Base-by-base conservation (phyloP, 2,797 vertebrate genomes). In the Hyperoplus immaculatus region DNA sequence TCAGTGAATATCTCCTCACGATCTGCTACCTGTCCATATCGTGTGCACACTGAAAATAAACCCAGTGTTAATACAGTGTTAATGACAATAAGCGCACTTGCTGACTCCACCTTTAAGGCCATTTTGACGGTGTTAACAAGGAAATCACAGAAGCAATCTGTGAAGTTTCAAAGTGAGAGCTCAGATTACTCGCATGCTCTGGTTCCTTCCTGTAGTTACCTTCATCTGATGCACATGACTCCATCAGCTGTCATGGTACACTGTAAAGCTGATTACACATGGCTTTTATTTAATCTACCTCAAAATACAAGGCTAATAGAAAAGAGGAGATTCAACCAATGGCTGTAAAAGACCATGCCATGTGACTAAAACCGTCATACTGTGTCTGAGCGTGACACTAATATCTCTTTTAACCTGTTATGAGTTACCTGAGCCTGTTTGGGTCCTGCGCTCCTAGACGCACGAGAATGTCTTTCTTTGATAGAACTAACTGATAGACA, bases 401-500 rank as follows among this genome's bases (percentile, higher is more conserved):
- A 29, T 29, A 29, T 29, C 29, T 29, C 10, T 45, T 45, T 45
- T 45, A 45, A 45, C 43, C 6, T 7, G 43, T 7, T 11, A 45
- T 45, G 69, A 46, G 46, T 81, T 55, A 4, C 36, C 8, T 49
- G 29, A 29, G 29, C 29, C 2, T 21, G 49, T 49, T 73, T 47
- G 2, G 8, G 9, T 6, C 50, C 8, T 18, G 15, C 5, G 0
- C 57, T 53, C 50, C 16, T 0, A 2, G 8, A 78, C 56, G 38
- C 56, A 3, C 4, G 12, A 69, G 49, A 38, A 39, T 15, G 4
- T 56, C 45, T 3, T 1, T 39, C 47, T 60, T 62, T 42, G 39
- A 64, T 66, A 55, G 61, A 55, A 65, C 41, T 8, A 21, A 66
- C 43, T 43, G 58, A 81, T 15, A 36, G 55, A 72, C 78, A 63